A percentile compares a stretch with the other conserved stretches of the same genome.
These are phyloP conservation scores for Ennomos quercinarius DNA, from an alignment of 2,888 invertebrate genomes.

Conservation along the genomic window DNA sequence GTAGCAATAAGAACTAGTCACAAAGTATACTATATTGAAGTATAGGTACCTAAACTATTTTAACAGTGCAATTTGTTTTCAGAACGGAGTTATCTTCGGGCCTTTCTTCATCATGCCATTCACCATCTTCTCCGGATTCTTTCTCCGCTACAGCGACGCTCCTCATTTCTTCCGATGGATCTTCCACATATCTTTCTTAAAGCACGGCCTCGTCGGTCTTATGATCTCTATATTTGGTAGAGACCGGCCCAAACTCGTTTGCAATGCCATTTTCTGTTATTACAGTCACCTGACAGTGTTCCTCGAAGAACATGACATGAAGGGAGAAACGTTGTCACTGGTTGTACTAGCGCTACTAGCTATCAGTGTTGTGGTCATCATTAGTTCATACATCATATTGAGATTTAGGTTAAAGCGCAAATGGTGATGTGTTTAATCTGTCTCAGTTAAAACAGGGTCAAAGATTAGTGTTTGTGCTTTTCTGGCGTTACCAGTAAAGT, in stretches of 20 bases:
- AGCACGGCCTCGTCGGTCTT: conserved; percentile 94
- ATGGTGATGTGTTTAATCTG: conserved; percentile 55
- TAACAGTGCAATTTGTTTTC: conserved; percentile 57
- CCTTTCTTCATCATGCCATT: conserved; percentile 95
- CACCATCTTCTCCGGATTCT: conserved; percentile 96
- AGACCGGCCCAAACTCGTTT: conserved; percentile 89
- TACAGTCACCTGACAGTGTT: conserved; percentile 89
- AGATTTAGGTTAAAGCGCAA: conserved; percentile 86
- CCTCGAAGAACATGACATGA: conserved; percentile 90
- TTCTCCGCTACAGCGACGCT: conserved; percentile 93
- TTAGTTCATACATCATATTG: conserved; percentile 88
- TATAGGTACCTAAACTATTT: too few species aligned
- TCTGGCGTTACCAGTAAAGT: background rate
- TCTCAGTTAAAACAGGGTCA: conserved; percentile 15
- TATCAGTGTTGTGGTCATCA: conserved; percentile 87
- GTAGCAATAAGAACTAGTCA: too few species aligned
- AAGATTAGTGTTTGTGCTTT: conserved; percentile 8
- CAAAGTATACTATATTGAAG: too few species aligned
- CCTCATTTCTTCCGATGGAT: conserved; percentile 92
- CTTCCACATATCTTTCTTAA: conserved; percentile 94
- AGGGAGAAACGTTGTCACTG: conserved; percentile 87
- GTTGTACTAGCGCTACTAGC: conserved; percentile 88
- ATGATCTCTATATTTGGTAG: conserved; percentile 93
- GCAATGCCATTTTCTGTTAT: conserved; percentile 91
- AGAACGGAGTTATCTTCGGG: conserved; percentile 96